Evolutionary conservation across 2,113 vertebrate genomes (phyloP).

Genomic region (Acanthisitta chloris): DNA sequence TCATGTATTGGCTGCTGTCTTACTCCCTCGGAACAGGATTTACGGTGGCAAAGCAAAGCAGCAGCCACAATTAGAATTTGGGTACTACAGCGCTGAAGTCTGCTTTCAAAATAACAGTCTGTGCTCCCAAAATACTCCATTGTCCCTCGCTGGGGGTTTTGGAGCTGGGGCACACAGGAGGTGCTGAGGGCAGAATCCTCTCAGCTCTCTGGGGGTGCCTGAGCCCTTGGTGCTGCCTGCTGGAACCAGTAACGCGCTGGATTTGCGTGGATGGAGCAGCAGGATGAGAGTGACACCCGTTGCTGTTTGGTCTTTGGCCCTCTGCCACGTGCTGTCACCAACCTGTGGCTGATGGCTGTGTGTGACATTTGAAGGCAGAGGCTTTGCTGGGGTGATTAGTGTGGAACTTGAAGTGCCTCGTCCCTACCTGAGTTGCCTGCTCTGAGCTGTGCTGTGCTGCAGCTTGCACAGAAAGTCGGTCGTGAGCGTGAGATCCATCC

Average conservation of each 20-base stretch:
- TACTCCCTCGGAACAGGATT: constrained; percentile 2
- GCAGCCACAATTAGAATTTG: neutral
- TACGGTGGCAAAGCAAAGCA: neutral
- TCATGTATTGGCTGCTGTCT: constrained; percentile 12
- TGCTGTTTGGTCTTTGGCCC: neutral
- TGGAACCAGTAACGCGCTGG: rapidly evolving
- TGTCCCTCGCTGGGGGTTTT: neutral
- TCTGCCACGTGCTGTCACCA: neutral
- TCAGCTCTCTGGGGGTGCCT: rapidly evolving
- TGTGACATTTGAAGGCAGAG: neutral
- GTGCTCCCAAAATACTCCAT: neutral
- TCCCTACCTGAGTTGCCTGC: neutral
- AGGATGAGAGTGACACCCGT: neutral
- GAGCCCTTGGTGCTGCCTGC: neutral
- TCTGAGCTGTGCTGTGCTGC: neutral
- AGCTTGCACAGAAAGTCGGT: neutral
- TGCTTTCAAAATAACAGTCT: neutral
- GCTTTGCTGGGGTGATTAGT: rapidly evolving
- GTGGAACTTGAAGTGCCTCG: neutral
- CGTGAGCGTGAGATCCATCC: rapidly evolving
- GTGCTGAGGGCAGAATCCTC: neutral
- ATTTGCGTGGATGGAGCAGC: neutral
- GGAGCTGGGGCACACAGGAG: neutral
- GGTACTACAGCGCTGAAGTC: neutral
- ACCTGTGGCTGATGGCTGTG: neutral